Percentiles rank a stretch among this genome's conserved stretches.
Conservation (phyloP, 2,797 vertebrate genomes). For the Mus caroli region DNA sequence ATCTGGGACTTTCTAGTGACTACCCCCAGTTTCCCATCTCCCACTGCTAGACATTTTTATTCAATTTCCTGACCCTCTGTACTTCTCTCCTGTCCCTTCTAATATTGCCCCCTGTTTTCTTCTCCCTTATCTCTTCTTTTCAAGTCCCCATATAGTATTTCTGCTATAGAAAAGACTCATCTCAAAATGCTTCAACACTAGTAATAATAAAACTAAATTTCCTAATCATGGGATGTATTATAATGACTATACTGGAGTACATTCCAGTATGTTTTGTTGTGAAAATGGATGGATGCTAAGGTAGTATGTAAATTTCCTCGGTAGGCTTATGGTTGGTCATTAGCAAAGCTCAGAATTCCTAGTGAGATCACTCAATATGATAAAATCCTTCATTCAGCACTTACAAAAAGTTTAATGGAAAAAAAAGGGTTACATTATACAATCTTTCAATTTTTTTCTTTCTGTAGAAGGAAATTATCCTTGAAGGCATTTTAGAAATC, state of each 20-base stretch:
- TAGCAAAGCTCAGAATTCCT: slow-evolving; percentile 47
- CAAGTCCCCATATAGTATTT: neutral
- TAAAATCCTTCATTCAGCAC: neutral
- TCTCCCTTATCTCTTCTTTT: neutral
- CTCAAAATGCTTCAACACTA: neutral
- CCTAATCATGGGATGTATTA: neutral
- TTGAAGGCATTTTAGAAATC: neutral
- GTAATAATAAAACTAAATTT: neutral
- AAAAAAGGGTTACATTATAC: neutral
- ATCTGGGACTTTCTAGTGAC: neutral
- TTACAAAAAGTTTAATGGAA: slow-evolving; percentile 37
- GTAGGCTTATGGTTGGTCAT: neutral
- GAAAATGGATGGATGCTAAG: neutral
- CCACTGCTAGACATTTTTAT: neutral
- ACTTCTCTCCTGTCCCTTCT: neutral
- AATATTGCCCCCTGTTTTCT: neutral
- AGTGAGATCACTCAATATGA: slow-evolving; percentile 35
- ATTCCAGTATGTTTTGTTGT: neutral
- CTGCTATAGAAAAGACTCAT: neutral
- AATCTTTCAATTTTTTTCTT: neutral
- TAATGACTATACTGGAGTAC: neutral
- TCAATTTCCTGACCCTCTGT: neutral
- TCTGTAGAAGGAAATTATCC: neutral
- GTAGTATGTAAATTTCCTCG: neutral
- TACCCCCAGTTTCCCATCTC: neutral